Conservation (phyloP, 2,888 invertebrate species). For the Chalcosyrphus nemorum region DNA sequence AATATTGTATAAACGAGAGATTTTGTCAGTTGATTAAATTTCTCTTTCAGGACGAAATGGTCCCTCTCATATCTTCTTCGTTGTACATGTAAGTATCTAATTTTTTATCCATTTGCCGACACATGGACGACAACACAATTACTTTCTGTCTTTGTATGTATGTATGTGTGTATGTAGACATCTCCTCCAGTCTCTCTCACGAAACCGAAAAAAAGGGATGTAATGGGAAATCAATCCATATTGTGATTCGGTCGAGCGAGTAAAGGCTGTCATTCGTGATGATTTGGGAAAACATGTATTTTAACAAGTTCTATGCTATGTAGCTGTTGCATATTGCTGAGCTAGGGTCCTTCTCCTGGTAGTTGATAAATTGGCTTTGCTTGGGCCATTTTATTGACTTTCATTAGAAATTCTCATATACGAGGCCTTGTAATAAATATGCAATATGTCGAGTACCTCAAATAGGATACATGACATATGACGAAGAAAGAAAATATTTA, state of each 20-base stretch:
- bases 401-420: constrained; percentile 17
- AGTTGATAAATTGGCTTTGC: constrained; percentile 13
- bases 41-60: constrained; percentile 26
- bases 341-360: not conserved
- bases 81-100: constrained; percentile 22
- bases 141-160: not conserved
- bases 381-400: constrained; percentile 9
- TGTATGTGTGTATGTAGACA: not conserved
- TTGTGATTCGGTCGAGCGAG: constrained; percentile 53
- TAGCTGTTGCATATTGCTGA: constrained; percentile 25
- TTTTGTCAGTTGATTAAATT: constrained; percentile 67
- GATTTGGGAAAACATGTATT: constrained; percentile 47
- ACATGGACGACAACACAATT: constrained; percentile 19
- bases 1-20: constrained; percentile 55
- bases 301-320: constrained; percentile 38
- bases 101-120: constrained; percentile 42
- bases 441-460: not conserved
- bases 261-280: constrained; percentile 55
- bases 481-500: too few relatives aligned
- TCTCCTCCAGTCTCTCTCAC: not conserved
- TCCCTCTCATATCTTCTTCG: not conserved
- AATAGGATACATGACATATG: not conserved
- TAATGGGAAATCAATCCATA: constrained; percentile 68
- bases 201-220: constrained; percentile 23
- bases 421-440: not conserved